phyloP scores from a whole-genome alignment of 2,888 invertebrate species.

The Plusia festucae region DNA sequence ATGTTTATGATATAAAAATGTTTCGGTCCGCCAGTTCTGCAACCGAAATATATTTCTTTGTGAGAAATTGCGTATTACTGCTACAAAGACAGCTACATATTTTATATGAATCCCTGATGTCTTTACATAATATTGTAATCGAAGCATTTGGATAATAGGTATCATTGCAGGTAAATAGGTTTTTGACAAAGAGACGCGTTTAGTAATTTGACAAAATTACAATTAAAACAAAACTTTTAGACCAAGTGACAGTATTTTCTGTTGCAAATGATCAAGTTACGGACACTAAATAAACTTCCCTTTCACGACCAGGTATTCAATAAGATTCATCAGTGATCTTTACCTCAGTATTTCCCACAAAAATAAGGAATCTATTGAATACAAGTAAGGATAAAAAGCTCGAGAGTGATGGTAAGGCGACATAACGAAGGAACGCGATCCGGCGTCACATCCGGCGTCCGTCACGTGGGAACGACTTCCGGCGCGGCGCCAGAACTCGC shows the following conservation, averaged over 20 bases:
- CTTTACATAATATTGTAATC: constrained; percentile 31
- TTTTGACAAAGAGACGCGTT: background rate
- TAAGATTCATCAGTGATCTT: constrained; percentile 17
- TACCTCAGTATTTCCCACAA: constrained; percentile 45
- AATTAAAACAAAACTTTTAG: too few species aligned
- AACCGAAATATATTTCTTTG: constrained; percentile 31
- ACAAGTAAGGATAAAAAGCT: constrained; percentile 70
- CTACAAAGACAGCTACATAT: constrained; percentile 29
- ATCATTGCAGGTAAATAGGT: constrained; percentile 9
- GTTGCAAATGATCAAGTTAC: too few species aligned
- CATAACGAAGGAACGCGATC: constrained; percentile 85
- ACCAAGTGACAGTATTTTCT: too few species aligned
- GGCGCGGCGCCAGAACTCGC: constrained; percentile 83
- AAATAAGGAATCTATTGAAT: constrained; percentile 58
- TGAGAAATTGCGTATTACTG: constrained; percentile 28
- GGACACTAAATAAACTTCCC: background rate
- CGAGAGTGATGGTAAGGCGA: constrained; percentile 72
- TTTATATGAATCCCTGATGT: constrained; percentile 43
- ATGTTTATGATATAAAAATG: constrained; percentile 23
- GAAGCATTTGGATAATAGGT: constrained; percentile 30
- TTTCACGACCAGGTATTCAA: background rate
- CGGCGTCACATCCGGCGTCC: constrained; percentile 86
- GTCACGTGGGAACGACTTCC: constrained; percentile 88
- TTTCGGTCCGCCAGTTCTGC: constrained; percentile 25
- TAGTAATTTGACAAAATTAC: too few species aligned